Evolutionary conservation across 2,797 vertebrate species (phyloP).

Genomic region (Gallinago nigripennis): DNA sequence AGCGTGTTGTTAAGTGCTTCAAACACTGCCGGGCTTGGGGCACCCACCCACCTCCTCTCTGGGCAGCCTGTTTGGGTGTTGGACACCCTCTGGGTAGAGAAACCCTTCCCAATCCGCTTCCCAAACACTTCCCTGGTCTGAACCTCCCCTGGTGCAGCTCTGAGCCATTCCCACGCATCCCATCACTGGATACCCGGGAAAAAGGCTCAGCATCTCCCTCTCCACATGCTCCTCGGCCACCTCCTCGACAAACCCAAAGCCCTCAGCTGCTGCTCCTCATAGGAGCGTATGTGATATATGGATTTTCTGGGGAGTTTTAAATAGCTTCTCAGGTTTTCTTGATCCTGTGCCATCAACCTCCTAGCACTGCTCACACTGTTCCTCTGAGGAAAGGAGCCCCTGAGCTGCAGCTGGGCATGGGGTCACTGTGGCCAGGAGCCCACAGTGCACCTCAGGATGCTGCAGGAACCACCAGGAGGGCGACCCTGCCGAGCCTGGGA

Average conservation of each 20-base stretch:
- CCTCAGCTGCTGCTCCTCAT: accelerated
- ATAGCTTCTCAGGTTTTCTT: background rate
- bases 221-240: accelerated
- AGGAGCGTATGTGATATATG: accelerated
- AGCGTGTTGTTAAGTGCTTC: accelerated
- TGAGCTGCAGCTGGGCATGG: accelerated
- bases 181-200: background rate
- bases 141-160: background rate
- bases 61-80: background rate
- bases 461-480: background rate
- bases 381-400: background rate
- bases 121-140: no score
- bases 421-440: background rate
- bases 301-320: background rate
- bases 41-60: no score
- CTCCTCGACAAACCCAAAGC: background rate
- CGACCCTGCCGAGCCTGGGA: background rate
- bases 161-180: accelerated
- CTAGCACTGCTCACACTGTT: accelerated
- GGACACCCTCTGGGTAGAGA: background rate
- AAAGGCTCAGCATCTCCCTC: background rate
- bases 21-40: accelerated
- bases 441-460: accelerated
- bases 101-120: background rate
- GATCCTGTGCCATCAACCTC: background rate